Evolutionary conservation across 1,140 invertebrate genomes (phyloP).

Genomic region (Drosophila trapezifrons): DNA sequence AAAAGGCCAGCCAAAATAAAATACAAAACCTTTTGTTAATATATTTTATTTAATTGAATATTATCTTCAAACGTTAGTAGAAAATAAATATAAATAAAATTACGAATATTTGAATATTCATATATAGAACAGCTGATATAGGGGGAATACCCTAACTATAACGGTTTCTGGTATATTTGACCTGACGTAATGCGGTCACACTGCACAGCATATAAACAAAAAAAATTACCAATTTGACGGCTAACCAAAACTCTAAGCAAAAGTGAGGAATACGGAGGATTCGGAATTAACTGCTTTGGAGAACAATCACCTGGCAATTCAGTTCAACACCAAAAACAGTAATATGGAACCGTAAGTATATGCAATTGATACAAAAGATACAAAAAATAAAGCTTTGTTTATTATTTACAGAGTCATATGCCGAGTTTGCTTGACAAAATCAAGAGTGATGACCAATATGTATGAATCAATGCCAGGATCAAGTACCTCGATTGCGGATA

Average conservation of each 20-base stretch:
- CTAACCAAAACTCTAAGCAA: neutral
- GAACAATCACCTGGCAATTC: neutral
- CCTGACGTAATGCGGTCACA: neutral
- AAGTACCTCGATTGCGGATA: neutral
- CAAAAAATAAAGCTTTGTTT: neutral
- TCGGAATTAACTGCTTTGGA: neutral
- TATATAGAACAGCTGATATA: neutral
- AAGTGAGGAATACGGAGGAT: neutral
- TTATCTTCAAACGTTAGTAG: neutral
- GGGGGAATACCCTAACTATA: neutral
- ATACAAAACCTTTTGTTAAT: too few relatives aligned
- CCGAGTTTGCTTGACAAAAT: neutral
- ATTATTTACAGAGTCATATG: neutral
- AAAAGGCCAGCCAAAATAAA: too few relatives aligned
- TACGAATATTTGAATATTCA: too few relatives aligned
- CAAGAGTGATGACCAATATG: neutral
- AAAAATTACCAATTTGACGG: neutral
- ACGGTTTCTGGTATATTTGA: neutral
- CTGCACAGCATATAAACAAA: neutral
- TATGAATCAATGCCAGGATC: neutral
- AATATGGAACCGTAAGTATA: neutral
- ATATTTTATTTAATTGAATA: neutral
- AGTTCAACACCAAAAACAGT: too few relatives aligned
- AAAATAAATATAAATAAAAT: too few relatives aligned
- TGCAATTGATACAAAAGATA: neutral